Conservation (phyloP, 2,888 invertebrate species). For the Cosmorhoe ocellata region DNA sequence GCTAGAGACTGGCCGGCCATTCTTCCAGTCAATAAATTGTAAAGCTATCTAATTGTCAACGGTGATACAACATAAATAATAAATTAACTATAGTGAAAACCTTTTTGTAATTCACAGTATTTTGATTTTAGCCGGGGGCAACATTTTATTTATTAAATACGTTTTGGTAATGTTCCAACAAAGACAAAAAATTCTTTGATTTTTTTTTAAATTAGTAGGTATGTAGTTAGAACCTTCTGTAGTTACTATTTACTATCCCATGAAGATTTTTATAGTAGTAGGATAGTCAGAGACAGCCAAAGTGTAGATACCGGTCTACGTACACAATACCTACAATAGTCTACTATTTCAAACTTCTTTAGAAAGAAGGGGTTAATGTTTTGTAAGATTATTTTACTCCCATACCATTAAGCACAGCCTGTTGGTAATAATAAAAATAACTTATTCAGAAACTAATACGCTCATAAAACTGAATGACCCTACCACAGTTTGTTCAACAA, state of each 20-base stretch:
- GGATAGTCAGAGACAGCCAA: no score
- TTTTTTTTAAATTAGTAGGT: no score
- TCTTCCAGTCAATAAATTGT: conserved; percentile 28
- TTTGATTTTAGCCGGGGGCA: conserved; percentile 18
- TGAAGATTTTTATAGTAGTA: no score
- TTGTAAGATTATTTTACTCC: conserved; percentile 4
- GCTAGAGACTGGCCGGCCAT: conserved; percentile 42
- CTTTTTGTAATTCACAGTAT: conserved; percentile 5
- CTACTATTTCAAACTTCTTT: no score
- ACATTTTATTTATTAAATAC: conserved; percentile 7
- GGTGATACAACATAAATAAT: conserved; percentile 9
- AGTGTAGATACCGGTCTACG: no score
- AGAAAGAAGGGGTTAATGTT: background rate
- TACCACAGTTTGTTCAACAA: conserved; percentile 1
- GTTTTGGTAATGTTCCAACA: no score
- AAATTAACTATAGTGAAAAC: conserved; percentile 12
- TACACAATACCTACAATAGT: no score
- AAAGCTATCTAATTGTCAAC: conserved; percentile 21
- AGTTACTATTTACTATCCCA: no score
- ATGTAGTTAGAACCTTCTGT: no score
- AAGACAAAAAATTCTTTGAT: no score
- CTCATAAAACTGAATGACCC: conserved; percentile 13
- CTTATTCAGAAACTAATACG: conserved; percentile 13
- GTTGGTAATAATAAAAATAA: background rate
- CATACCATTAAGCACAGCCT: background rate